phyloP scores from a whole-genome alignment of 2,113 vertebrate species.

The Epinephelus cyanopodus region DNA sequence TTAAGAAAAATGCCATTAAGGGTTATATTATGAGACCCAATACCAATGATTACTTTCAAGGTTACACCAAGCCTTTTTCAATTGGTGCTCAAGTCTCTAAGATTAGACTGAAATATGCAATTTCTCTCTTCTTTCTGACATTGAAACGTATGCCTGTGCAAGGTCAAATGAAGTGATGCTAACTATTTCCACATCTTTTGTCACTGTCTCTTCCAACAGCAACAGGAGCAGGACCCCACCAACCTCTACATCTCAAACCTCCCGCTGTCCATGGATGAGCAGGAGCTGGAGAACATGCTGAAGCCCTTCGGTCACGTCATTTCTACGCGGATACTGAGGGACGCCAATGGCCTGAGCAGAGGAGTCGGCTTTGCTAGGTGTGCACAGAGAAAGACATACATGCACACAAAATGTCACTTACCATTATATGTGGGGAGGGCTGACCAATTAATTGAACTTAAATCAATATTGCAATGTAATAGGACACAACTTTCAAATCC shows the following conservation, averaged over 20 bases:
- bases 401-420: not conserved
- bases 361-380: conserved; percentile 86
- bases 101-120: not conserved
- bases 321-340: conserved; percentile 85
- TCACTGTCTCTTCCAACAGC: conserved; percentile 63
- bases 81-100: not conserved
- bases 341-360: conserved; percentile 85
- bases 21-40: not conserved
- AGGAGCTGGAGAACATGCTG: conserved; percentile 87
- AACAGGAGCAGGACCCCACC: conserved; percentile 86
- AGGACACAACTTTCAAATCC: too few relatives aligned
- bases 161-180: not conserved
- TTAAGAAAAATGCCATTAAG: not conserved
- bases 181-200: not conserved
- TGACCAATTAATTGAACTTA: too few relatives aligned
- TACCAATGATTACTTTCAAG: not conserved
- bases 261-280: conserved; percentile 85
- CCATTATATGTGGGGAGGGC: too few relatives aligned
- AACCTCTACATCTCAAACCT: conserved; percentile 87
- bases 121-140: not conserved
- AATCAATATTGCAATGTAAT: too few relatives aligned
- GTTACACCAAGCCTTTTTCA: not conserved
- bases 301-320: conserved; percentile 86
- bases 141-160: not conserved
- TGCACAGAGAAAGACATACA: not conserved